These are phyloP conservation scores for Phrynosoma platyrhinos DNA, from an alignment of 2,113 vertebrate genomes.

Conservation along the genomic window DNA sequence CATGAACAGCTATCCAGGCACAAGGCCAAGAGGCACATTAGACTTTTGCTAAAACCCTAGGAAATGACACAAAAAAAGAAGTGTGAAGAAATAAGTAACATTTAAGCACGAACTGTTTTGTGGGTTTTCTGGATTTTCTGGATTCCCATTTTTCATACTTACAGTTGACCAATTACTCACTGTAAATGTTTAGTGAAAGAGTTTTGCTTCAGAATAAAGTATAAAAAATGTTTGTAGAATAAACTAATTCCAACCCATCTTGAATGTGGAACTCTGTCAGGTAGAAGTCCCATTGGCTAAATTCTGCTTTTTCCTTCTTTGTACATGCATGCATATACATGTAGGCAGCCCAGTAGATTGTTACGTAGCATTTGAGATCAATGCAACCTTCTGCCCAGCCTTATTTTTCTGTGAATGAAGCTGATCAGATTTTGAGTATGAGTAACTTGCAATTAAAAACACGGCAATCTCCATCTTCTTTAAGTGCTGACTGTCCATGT, in stretches of 20 bases:
- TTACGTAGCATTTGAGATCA: not conserved
- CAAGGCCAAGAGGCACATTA: slow-evolving; percentile 8
- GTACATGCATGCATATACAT: too few species aligned
- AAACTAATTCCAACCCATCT: not conserved
- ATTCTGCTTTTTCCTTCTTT: not conserved
- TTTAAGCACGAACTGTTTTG: not conserved
- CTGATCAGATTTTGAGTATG: not conserved
- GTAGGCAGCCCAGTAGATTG: not conserved
- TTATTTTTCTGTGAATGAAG: not conserved
- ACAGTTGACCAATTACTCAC: not conserved
- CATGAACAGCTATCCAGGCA: not conserved
- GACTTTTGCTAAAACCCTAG: not conserved
- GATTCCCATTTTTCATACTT: not conserved
- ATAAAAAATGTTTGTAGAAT: too few species aligned
- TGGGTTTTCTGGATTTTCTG: too few species aligned
- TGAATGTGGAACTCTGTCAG: not conserved
- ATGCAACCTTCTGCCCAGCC: not conserved
- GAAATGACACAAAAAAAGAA: not conserved
- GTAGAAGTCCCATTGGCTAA: too few species aligned
- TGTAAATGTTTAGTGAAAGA: not conserved
- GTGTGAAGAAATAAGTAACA: not conserved
- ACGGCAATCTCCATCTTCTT: not conserved
- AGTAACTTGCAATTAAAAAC: not conserved
- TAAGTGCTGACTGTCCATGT: not conserved
- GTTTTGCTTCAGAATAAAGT: not conserved